A percentile compares a stretch with the other conserved stretches of the same genome.
Conservation (phyloP, 2,888 invertebrate genomes). For the Cataglyphis livida region DNA sequence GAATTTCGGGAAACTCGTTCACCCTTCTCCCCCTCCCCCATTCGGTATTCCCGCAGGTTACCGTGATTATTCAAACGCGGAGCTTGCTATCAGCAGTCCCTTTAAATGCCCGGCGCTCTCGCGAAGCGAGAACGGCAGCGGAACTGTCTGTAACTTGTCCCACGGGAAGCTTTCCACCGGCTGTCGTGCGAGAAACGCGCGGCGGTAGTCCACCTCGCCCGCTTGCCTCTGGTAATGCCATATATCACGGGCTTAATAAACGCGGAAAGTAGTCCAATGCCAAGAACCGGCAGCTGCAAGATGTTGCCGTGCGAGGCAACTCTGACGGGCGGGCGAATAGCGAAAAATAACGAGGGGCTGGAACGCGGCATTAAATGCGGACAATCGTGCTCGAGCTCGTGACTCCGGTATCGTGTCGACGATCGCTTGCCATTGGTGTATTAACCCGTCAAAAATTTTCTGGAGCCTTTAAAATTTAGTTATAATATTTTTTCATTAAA, state of each 20-base stretch:
- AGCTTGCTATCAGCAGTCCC: conserved; percentile 50
- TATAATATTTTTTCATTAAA: not conserved
- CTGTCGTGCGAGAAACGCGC: conserved; percentile 42
- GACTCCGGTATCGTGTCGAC: conserved; percentile 61
- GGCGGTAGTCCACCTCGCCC: conserved; percentile 38
- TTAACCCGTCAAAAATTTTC: conserved; percentile 19
- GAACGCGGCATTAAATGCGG: conserved; percentile 66
- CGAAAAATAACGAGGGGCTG: conserved; percentile 55
- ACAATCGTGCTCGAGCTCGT: conserved; percentile 65
- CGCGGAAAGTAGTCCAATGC: conserved; percentile 75
- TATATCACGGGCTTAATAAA: conserved; percentile 77
- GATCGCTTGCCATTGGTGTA: conserved; percentile 53
- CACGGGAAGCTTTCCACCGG: conserved; percentile 46
- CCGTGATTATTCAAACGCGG: conserved; percentile 53
- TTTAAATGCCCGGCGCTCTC: conserved; percentile 49
- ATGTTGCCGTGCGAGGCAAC: conserved; percentile 37
- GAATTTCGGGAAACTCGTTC: conserved; percentile 35
- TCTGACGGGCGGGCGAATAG: conserved; percentile 48
- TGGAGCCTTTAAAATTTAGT: not conserved
- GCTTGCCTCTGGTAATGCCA: conserved; percentile 65
- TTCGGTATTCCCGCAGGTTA: conserved; percentile 49
- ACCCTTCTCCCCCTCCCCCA: not conserved
- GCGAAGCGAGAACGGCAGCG: conserved; percentile 32
- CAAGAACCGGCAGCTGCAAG: conserved; percentile 62
- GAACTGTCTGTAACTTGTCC: conserved; percentile 55